phyloP scores from a whole-genome alignment of 2,888 invertebrate genomes.

The Unio delphinus region DNA sequence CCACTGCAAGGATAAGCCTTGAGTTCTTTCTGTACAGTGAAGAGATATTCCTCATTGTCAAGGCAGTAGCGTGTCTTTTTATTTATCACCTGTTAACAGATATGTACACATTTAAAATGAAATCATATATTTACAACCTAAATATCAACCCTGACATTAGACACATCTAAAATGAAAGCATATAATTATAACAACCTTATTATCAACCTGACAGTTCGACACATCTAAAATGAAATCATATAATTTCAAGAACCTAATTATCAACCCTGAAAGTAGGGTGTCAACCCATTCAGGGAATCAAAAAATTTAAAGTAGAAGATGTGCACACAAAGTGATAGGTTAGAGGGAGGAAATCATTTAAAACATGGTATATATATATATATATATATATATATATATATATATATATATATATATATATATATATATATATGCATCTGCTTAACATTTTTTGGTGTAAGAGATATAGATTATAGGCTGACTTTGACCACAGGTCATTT shows the following conservation, averaged over 20 bases:
- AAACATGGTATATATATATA: too few species aligned
- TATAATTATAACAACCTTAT: neutral
- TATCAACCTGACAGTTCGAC: neutral
- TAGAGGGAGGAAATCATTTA: too few species aligned
- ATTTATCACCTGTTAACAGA: slow-evolving; percentile 22
- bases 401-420: too few species aligned
- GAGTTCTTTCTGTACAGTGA: slow-evolving; percentile 31
- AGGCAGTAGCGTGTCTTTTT: slow-evolving; percentile 36
- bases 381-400: too few species aligned
- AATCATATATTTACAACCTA: neutral
- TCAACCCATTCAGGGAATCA: too few species aligned
- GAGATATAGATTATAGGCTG: too few species aligned
- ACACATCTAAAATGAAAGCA: neutral
- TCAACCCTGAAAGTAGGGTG: too few species aligned
- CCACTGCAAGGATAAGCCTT: slow-evolving; percentile 29
- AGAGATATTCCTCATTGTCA: slow-evolving; percentile 51
- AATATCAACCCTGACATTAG: neutral
- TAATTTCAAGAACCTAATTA: neutral
- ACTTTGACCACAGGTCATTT: too few species aligned
- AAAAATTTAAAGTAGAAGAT: too few species aligned
- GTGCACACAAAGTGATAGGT: too few species aligned
- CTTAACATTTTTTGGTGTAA: too few species aligned
- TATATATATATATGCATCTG: too few species aligned
- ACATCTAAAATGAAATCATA: neutral
- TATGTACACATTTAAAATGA: neutral